Evolutionary conservation across 2,797 vertebrate species (phyloP), one percentile per base, ranked within the genome.

Genomic region (Cyprinodon diabolis): DNA sequence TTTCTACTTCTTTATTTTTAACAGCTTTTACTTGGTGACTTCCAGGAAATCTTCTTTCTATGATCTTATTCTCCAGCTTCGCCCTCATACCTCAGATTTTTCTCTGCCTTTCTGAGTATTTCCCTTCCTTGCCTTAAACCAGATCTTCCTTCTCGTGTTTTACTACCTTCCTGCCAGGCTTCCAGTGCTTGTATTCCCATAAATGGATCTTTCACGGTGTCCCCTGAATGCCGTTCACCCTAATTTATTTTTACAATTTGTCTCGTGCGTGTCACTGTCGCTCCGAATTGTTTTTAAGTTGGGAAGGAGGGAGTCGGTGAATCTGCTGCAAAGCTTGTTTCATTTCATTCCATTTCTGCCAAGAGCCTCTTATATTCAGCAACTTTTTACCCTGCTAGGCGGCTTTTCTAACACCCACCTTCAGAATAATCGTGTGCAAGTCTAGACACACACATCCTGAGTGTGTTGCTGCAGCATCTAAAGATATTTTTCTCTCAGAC

Each of bases 401-500:
- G 62, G 48, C 71, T 81, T 75, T 83, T 76, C 69, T 17, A 72
- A 84, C 84, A 72, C 82, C 87, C 75, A 80, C 85, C 77, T 52
- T 82, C 51, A 54, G 70, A 48, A 40, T 17, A 57, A 76, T 76
- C 55, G 63, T 75, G 75, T 74, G 49, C 10, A 4, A 21, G 51
- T 71, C 40, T 69, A 67, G 45, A 71, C 51, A 66, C 81, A 69
- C 68, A 60, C 62, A 58, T 21, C 14, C 75, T 51, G 37, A 74
- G 66, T 65, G 67, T 60, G 80, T 54, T 79, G 78, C 74, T 69
- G 77, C 66, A 75, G 76, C 74, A 81, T 72, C 82, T 81, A 77
- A 40, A 88, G 78, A 88, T 81, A 52, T 89, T 86, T 86, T 85
- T 65, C 54, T 84, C 85, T 85, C 85, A 78, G 85, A 82, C 85